phyloP scores from a whole-genome alignment of 2,113 vertebrate genomes.

The Paramormyrops kingsleyae region DNA sequence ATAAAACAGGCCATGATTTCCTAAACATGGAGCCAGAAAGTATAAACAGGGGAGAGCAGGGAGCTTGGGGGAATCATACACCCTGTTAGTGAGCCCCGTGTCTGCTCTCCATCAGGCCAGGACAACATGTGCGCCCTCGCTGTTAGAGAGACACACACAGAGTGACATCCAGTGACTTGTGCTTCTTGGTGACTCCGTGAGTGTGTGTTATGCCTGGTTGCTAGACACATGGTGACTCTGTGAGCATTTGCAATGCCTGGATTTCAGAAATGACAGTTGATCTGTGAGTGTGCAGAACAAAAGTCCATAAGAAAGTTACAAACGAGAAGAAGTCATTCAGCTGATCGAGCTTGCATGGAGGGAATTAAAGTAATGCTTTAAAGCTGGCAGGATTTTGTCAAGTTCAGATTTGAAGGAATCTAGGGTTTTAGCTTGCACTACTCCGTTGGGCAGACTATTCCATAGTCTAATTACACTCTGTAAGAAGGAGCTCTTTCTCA shows the following conservation, averaged over 20 bases:
- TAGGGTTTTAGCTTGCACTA: no score
- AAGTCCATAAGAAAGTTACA: not conserved
- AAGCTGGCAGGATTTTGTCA: not conserved
- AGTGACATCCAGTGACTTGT: not conserved
- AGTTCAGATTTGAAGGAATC: not conserved
- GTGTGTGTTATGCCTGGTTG: not conserved
- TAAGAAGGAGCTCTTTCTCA: no score
- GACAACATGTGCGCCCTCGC: not conserved
- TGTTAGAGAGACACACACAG: not conserved
- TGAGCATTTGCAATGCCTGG: not conserved
- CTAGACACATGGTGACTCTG: not conserved
- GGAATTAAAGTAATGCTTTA: not conserved
- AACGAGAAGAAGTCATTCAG: not conserved
- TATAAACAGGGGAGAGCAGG: not conserved
- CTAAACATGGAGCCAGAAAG: not conserved
- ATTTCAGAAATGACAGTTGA: not conserved
- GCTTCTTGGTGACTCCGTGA: not conserved
- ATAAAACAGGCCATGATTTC: slow-evolving; percentile 9
- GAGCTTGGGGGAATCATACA: not conserved
- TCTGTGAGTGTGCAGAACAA: not conserved
- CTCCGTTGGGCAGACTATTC: no score
- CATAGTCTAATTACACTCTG: no score
- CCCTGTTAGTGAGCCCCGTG: not conserved
- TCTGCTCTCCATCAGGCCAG: not conserved
- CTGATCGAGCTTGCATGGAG: not conserved